Conservation (phyloP, 2,888 invertebrate genomes). For the Rhingia campestris region DNA sequence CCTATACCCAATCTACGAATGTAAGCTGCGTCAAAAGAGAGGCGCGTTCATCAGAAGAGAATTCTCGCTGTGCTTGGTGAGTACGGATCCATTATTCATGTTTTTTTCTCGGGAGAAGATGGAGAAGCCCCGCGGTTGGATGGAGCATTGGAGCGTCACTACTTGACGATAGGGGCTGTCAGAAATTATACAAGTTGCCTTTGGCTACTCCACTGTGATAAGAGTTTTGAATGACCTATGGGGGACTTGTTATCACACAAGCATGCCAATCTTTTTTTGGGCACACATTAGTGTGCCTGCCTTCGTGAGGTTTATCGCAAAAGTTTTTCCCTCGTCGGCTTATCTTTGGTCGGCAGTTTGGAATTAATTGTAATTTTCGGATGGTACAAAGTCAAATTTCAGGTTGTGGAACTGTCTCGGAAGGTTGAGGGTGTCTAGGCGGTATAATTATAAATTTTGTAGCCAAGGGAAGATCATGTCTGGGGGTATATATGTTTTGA, state of each 20-base stretch:
- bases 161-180: background rate
- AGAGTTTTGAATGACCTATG: slow-evolving; percentile 33
- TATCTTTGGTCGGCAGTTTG: slow-evolving; percentile 4
- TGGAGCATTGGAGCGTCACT: background rate
- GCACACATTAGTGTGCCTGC: slow-evolving; percentile 12
- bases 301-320: slow-evolving; percentile 30
- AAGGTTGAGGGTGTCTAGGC: background rate
- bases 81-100: slow-evolving; percentile 32
- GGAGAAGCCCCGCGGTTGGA: slow-evolving; percentile 3
- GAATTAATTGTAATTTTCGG: slow-evolving; percentile 32
- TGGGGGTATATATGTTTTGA: slow-evolving; percentile 22
- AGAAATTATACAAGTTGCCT: background rate
- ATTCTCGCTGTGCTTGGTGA: background rate
- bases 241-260: slow-evolving; percentile 26
- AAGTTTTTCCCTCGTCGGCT: slow-evolving; percentile 9
- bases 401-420: slow-evolving; percentile 50
- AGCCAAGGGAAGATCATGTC: background rate
- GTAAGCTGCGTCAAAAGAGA: slow-evolving; percentile 26
- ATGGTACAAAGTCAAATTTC: slow-evolving; percentile 62
- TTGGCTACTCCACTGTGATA: slow-evolving; percentile 10
- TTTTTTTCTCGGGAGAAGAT: slow-evolving; percentile 10
- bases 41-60: background rate
- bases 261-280: slow-evolving; percentile 8
- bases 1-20: background rate
- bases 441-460: slow-evolving; percentile 4